phyloP scores from a whole-genome alignment of 1,140 invertebrate species.

The Drosophila oshimai region DNA sequence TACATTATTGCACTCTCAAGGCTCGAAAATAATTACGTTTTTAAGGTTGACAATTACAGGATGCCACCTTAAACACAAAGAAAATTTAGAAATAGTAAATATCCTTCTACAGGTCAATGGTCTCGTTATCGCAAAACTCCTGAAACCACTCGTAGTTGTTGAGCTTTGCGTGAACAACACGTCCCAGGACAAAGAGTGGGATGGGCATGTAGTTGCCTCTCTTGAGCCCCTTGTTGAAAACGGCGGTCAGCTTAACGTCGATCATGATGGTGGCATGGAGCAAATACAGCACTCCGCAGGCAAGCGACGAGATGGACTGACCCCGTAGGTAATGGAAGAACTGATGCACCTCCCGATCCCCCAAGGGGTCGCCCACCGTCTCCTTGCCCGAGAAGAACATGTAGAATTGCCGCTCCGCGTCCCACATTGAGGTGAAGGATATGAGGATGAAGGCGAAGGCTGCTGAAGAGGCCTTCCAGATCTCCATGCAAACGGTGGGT shows the following conservation, averaged over 20 bases:
- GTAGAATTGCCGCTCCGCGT: slow-evolving; percentile 34
- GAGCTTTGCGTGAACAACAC: slow-evolving; percentile 1
- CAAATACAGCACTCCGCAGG: slow-evolving; percentile 34
- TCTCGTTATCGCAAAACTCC: not conserved
- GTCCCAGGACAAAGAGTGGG: slow-evolving; percentile 13
- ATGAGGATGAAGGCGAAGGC: slow-evolving; percentile 6
- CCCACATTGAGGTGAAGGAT: slow-evolving; percentile 25
- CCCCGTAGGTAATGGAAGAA: slow-evolving; percentile 1
- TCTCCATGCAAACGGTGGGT: slow-evolving; percentile 2
- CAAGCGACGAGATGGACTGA: slow-evolving; percentile 19
- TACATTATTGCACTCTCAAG: not conserved
- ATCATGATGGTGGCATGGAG: slow-evolving; percentile 29
- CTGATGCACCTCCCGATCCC: slow-evolving; percentile 8
- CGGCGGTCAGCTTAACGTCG: slow-evolving; percentile 20
- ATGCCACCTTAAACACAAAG: too few relatives aligned
- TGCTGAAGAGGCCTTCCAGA: slow-evolving; percentile 7
- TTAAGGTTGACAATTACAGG: too few relatives aligned
- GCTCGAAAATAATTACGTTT: not conserved
- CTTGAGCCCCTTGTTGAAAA: not conserved
- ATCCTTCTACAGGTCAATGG: not conserved
- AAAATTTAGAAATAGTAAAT: too few relatives aligned
- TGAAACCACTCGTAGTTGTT: slow-evolving; percentile 14
- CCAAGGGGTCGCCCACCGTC: not conserved
- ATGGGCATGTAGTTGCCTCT: slow-evolving; percentile 13
- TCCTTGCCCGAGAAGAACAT: not conserved